Evolutionary conservation across 2,797 vertebrate genomes (phyloP).

Genomic region (Cyclopterus lumpus): DNA sequence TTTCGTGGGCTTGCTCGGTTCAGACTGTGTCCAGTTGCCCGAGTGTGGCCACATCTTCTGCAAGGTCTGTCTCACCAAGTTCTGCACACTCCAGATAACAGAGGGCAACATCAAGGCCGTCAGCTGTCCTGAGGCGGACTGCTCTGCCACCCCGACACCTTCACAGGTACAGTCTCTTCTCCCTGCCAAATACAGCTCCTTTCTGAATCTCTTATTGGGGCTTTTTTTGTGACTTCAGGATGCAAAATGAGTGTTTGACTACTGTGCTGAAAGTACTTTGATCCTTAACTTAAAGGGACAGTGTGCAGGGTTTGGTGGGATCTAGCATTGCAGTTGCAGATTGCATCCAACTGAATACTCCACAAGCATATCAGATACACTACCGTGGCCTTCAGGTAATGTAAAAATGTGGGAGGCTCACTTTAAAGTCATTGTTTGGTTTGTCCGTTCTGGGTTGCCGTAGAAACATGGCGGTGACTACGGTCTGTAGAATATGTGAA

Average conservation of each 20-base stretch:
- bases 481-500: no score
- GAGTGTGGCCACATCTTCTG: slow-evolving; percentile 91
- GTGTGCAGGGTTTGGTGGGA: no score
- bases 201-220: not conserved
- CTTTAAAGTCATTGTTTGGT: no score
- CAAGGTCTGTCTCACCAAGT: slow-evolving; percentile 85
- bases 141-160: slow-evolving; percentile 86
- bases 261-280: not conserved
- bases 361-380: no score
- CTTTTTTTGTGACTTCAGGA: not conserved
- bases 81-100: slow-evolving; percentile 89
- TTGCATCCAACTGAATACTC: no score
- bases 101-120: slow-evolving; percentile 88
- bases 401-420: no score
- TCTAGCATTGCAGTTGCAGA: no score
- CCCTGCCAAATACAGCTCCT: not conserved
- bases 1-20: slow-evolving; percentile 85
- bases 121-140: slow-evolving; percentile 88
- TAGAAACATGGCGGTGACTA: no score
- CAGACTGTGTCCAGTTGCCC: slow-evolving; percentile 83
- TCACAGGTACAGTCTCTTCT: slow-evolving; percentile 82
- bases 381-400: no score
- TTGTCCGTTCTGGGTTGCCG: no score
- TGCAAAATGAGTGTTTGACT: not conserved
- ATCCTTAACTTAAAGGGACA: not conserved